These are phyloP conservation scores for Bettongia penicillata DNA, from an alignment of 2,113 vertebrate species.

Conservation along the genomic window DNA sequence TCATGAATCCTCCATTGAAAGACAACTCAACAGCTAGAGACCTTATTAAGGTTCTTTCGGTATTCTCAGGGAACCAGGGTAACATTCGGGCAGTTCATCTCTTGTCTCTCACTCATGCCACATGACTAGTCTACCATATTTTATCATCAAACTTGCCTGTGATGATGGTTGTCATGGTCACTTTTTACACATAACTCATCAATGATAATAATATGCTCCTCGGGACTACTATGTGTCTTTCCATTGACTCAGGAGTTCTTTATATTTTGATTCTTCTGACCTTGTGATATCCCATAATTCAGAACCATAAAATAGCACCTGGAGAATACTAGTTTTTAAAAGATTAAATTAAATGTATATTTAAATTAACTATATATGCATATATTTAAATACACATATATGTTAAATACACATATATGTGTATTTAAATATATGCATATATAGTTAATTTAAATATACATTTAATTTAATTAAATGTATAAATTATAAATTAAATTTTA, in stretches of 20 bases:
- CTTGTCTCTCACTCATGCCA: background rate
- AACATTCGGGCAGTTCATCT: background rate
- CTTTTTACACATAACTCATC: background rate
- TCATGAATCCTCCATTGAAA: background rate
- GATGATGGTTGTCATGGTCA: background rate
- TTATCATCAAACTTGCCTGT: background rate
- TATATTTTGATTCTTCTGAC: background rate
- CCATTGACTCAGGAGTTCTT: background rate
- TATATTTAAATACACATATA: background rate
- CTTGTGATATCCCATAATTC: background rate
- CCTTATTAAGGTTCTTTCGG: background rate
- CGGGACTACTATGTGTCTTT: background rate
- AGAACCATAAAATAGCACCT: background rate
- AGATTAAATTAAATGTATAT: background rate
- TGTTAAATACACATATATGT: background rate
- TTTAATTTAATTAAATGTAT: no score
- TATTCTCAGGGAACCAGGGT: background rate
- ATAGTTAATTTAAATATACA: no score
- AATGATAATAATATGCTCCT: background rate
- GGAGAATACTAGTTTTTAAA: background rate
- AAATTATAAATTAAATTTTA: no score
- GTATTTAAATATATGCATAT: background rate
- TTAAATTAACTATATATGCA: no score
- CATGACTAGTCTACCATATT: background rate
- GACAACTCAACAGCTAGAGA: no score